Evolutionary conservation across 2,888 invertebrate species (phyloP).

Genomic region (Yponomeuta evonymella): DNA sequence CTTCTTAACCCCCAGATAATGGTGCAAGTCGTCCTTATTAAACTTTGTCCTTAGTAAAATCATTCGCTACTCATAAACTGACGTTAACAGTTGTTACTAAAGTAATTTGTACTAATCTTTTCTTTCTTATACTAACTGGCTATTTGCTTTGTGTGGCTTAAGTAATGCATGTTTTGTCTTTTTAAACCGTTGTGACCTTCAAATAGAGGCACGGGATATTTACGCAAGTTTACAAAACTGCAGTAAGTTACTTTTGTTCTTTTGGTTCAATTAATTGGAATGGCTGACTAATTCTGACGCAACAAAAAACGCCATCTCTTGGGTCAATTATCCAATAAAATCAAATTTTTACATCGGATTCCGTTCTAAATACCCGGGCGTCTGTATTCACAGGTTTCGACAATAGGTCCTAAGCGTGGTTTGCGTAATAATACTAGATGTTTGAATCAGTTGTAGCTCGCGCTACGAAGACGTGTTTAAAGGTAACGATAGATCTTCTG

Average conservation of each 20-base stretch:
- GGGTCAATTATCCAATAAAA: no score
- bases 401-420: no score
- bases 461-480: background rate
- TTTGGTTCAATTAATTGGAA: no score
- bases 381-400: no score
- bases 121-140: background rate
- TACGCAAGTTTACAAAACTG: background rate
- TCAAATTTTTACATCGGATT: no score
- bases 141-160: background rate
- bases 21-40: no score
- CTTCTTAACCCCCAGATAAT: no score
- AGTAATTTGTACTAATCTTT: background rate
- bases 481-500: conserved; percentile 23
- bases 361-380: no score
- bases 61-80: background rate
- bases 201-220: background rate
- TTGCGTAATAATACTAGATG: no score
- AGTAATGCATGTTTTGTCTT: background rate
- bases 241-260: no score
- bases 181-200: background rate
- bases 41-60: background rate
- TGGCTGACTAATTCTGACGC: no score
- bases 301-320: no score
- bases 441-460: background rate
- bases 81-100: background rate